Conservation (phyloP, 2,113 vertebrate species). For the Macheiramphus alcinus region DNA sequence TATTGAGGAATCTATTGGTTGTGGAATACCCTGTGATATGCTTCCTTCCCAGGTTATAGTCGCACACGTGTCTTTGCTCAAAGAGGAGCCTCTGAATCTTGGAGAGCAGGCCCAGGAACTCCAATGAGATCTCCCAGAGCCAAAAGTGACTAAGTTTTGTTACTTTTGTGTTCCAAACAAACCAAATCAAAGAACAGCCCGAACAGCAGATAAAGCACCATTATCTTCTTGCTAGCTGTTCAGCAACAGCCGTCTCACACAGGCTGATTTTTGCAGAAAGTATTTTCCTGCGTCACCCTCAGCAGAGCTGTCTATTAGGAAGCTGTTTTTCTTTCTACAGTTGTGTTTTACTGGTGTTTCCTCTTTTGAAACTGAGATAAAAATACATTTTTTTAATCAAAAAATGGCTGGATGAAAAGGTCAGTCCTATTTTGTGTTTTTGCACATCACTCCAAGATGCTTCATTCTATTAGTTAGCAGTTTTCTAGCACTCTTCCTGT, state of each 20-base stretch:
- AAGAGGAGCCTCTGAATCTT: not conserved
- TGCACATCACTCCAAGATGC: not conserved
- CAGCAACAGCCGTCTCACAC: not conserved
- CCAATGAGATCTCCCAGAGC: not conserved
- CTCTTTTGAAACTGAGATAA: not conserved
- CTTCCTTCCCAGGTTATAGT: not conserved
- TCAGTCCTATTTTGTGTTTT: not conserved
- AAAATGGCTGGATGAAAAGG: not conserved
- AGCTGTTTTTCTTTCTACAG: not conserved
- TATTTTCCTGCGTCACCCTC: not conserved
- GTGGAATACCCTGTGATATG: not conserved
- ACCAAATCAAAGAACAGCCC: not conserved
- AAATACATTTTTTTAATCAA: not conserved
- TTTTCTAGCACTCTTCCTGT: not conserved
- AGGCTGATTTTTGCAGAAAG: not conserved
- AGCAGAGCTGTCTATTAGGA: not conserved
- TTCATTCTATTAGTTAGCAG: not conserved
- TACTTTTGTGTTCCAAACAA: not conserved
- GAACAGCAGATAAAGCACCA: not conserved
- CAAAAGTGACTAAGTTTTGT: not conserved
- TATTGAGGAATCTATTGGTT: not conserved
- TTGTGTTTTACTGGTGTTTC: not conserved
- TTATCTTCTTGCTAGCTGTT: not conserved
- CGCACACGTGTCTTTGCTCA: accelerated
- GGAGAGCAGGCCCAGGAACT: not conserved